Evolutionary conservation across 2,797 vertebrate species (phyloP).

Genomic region (Lithobates sylvaticus): DNA sequence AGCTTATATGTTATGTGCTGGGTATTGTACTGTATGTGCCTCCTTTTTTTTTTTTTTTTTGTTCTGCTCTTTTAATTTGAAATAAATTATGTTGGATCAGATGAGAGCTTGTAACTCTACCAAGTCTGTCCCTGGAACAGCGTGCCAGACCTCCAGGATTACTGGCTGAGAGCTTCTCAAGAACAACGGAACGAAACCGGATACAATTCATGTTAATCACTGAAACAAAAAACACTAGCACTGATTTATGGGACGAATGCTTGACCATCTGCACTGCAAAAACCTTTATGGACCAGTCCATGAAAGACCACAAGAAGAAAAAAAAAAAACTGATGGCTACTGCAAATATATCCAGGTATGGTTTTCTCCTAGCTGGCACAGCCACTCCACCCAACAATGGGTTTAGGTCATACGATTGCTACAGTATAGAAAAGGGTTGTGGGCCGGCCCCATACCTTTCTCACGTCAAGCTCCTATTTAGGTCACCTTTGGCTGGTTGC

Average conservation of each 20-base stretch:
- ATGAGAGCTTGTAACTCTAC: neutral
- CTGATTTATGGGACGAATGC: neutral
- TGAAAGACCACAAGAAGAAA: no score
- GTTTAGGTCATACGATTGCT: neutral
- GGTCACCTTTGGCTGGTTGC: no score
- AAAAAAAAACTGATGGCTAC: neutral
- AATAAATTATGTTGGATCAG: neutral
- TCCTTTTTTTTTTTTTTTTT: neutral
- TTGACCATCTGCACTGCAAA: no score
- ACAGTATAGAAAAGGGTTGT: no score
- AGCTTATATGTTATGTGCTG: constrained; percentile 8
- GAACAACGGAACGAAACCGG: neutral
- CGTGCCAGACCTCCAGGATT: constrained; percentile 1
- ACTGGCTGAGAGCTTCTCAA: neutral
- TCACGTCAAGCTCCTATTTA: no score
- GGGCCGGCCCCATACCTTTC: no score
- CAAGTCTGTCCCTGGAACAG: neutral
- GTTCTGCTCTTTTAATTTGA: neutral
- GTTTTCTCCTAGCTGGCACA: neutral
- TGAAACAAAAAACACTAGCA: neutral
- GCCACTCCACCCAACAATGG: neutral
- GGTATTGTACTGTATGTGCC: constrained; percentile 10
- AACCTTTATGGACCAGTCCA: neutral
- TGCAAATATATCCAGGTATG: neutral
- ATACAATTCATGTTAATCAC: neutral